Evolutionary conservation across 2,113 vertebrate genomes (phyloP), one percentile per base, ranked within the genome.

Genomic region (Paramormyrops kingsleyae): DNA sequence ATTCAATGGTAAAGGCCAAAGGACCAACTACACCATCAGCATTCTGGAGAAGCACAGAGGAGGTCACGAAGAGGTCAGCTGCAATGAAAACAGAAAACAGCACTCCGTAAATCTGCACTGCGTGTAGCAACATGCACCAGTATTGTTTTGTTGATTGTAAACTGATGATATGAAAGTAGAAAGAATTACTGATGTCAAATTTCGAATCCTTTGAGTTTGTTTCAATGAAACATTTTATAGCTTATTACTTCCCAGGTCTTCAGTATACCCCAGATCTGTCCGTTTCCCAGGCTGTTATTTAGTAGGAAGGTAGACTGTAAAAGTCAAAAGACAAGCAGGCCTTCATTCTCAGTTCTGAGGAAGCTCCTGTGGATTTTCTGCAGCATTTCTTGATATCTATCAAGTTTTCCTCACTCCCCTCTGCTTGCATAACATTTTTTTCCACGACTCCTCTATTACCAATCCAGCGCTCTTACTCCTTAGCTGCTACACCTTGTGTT

Each of bases 1-100:
- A 92, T 98, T 98, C 94, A 98, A 98, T 96, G 98, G 97, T 94
- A 97, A 97, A 94, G 97, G 97, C 31, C 97, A 98, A 94, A 96
- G 97, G 89, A 98, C 97, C 90, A 98, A 98, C 94, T 98, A 98
- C 92, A 97, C 96, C 9, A 93, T 98, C 91, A 96, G 96, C 87
- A 96, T 98, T 93, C 93, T 98, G 92, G 97, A 98, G 94, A 97
- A 97, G 91, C 96, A 96, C 53, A 96, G 94, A 0, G 93, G 95
- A 4, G 97, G 97, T 52, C 97, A 97, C 89, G 96, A 97, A 53
- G 96, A 98, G 97, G 98, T 97, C 92, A 39, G 70, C 42, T 13
- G 66, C 46, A 27, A 13, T n/a, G 59, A 10, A 35, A 39, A 59
- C 7, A 7, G 59, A 19, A 31, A 39, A 27, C 8, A 31, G 66